Evolutionary conservation across 2,888 invertebrate species (phyloP).

Genomic region (Dione juno): DNA sequence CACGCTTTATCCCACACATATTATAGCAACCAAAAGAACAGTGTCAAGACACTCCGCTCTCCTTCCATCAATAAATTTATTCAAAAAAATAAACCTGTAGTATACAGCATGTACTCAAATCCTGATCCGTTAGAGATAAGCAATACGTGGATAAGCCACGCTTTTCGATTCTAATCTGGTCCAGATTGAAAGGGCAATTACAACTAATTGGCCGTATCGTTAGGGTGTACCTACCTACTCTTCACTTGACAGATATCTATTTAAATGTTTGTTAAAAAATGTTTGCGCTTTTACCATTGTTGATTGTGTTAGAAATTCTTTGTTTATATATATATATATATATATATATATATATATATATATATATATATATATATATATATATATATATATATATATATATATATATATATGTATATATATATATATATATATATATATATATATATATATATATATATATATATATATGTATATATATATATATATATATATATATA

Average conservation of each 20-base stretch:
- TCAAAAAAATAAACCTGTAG: not conserved
- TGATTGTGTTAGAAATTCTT: not conserved
- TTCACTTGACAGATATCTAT: conserved; percentile 15
- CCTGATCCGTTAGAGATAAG: conserved; percentile 1
- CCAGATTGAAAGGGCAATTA: conserved; percentile 38
- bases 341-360: too few relatives aligned
- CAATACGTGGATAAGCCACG: conserved; percentile 24
- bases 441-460: too few relatives aligned
- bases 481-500: too few relatives aligned
- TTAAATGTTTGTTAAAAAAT: conserved; percentile 3
- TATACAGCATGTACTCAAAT: not conserved
- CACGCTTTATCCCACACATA: too few relatives aligned
- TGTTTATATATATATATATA: too few relatives aligned
- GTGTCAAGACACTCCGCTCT: too few relatives aligned
- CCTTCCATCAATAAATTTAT: not conserved
- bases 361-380: too few relatives aligned
- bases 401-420: too few relatives aligned
- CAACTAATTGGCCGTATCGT: conserved; percentile 39
- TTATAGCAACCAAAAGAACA: too few relatives aligned
- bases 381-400: too few relatives aligned
- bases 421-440: too few relatives aligned
- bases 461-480: too few relatives aligned
- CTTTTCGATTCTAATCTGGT: conserved; percentile 33
- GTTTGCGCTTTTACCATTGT: not conserved
- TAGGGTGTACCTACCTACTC: conserved; percentile 11